These are phyloP conservation scores for Brienomyrus longianalis DNA, from an alignment of 2,113 vertebrate species.

Conservation along the genomic window DNA sequence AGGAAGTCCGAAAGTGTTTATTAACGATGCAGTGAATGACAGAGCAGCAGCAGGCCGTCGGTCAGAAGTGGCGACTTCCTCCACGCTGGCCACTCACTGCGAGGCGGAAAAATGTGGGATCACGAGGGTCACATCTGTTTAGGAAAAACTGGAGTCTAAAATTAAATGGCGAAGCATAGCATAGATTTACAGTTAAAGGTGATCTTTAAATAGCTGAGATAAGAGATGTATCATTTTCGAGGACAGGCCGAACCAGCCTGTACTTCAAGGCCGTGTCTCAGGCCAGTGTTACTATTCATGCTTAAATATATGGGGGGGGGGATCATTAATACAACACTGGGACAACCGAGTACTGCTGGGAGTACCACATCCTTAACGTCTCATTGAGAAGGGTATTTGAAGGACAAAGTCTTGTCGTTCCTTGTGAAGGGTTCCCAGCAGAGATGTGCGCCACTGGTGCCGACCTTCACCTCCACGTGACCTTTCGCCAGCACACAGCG, in stretches of 20 bases:
- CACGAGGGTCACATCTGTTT: background rate
- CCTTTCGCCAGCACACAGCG: background rate
- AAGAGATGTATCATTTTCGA: slow-evolving; percentile 27
- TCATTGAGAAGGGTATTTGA: background rate
- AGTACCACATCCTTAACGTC: too few relatives aligned
- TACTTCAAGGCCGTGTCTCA: slow-evolving; percentile 30
- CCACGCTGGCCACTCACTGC: background rate
- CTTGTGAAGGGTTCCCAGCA: background rate
- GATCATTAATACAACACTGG: background rate
- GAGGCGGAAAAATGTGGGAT: background rate
- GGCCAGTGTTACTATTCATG: slow-evolving; percentile 32
- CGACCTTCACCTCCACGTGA: background rate
- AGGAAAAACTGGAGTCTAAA: slow-evolving; percentile 3
- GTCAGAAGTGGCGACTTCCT: background rate
- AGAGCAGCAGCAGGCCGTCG: background rate
- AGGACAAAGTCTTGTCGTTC: background rate
- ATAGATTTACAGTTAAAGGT: slow-evolving; percentile 18
- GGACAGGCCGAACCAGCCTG: slow-evolving; percentile 20
- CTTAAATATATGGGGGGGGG: background rate
- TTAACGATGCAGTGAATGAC: background rate
- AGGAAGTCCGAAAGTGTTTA: too few relatives aligned
- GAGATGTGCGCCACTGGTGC: background rate
- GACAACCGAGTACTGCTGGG: background rate
- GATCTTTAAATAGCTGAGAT: slow-evolving; percentile 30
- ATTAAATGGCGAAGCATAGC: slow-evolving; percentile 23